A percentile compares a stretch with the other conserved stretches of the same genome.
Conservation (phyloP, 2,888 invertebrate genomes). For the Tetranychus truncatus region DNA sequence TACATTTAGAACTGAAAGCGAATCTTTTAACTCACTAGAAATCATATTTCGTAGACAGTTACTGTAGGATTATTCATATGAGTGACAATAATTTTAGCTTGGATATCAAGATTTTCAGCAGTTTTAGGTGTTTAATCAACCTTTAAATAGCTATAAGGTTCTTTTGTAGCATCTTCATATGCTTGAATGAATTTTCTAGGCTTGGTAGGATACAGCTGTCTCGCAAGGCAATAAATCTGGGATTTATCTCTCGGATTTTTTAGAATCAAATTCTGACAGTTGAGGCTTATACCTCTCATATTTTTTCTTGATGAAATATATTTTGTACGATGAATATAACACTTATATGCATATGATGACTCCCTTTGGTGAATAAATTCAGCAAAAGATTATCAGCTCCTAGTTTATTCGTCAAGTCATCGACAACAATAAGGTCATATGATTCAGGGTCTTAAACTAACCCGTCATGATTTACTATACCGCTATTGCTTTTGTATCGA, state of each 20-base stretch:
- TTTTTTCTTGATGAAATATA: slow-evolving; percentile 17
- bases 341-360: slow-evolving; percentile 19
- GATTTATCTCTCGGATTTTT: slow-evolving; percentile 4
- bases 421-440: slow-evolving; percentile 10
- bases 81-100: neutral
- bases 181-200: slow-evolving; percentile 8
- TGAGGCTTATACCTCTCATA: slow-evolving; percentile 17
- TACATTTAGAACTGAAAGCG: neutral
- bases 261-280: slow-evolving; percentile 2
- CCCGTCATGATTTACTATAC: neutral
- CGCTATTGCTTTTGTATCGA: neutral
- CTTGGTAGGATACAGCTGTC: slow-evolving; percentile 14
- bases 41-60: slow-evolving; percentile 11
- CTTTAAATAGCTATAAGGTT: slow-evolving; percentile 17
- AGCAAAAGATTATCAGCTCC: neutral
- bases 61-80: neutral
- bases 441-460: neutral
- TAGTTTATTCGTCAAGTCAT: slow-evolving; percentile 18
- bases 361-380: slow-evolving; percentile 19
- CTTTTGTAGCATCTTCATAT: slow-evolving; percentile 17
- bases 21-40: neutral
- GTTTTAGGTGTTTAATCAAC: slow-evolving; percentile 11
- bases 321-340: slow-evolving; percentile 20
- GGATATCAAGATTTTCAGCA: neutral
- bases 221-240: neutral